Evolutionary conservation across 2,113 vertebrate genomes (phyloP), one percentile per base, ranked within the genome.

Genomic region (Labeo catla): DNA sequence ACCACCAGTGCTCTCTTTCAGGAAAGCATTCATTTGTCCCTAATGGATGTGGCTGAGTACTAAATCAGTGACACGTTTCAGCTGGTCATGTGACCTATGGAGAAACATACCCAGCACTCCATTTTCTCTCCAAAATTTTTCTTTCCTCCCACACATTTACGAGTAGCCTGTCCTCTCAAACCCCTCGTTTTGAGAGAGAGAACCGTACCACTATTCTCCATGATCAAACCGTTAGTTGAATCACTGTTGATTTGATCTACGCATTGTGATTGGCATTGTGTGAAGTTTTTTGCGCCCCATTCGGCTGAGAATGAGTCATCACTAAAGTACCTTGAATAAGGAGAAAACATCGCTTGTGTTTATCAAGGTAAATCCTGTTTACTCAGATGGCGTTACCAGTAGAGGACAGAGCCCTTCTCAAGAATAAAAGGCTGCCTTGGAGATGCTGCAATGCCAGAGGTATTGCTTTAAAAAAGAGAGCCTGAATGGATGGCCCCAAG

Each of bases 351-450:
- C 76, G 82, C 89, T 87, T 84, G 84, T 91, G 86, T 90, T 94
- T 91, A 89, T 92, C 91, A 90, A 65, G 79, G 89, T 92, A 91
- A 93, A 92, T 89, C 87, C 23, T 93, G 89, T 93, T 93, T 94
- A 89, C 83, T 91, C 87, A 85, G 89, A 86, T 86, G 79, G 83
- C 87, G 78, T 85, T 21, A 73, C 81, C 89, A 85, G 81, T 77
- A 81, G 85, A 70, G 88, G 91, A 88, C 88, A 70, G 63, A 87
- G 36, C 43, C 12, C 84, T 86, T 87, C 86, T 88, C 76, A 1
- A 77, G 86, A 84, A 91, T 88, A 86, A 91, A n/a, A 88, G 57
- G 72, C 28, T 19, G 43, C n/a, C 28, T 85, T 16, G 68, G 74
- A 90, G 79, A 86, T 86, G 86, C 73, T 90, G 87, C 86, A 88